A percentile compares a stretch with the other conserved stretches of the same genome.
Conservation (phyloP, 2,888 invertebrate genomes). For the Eristalis tenax region DNA sequence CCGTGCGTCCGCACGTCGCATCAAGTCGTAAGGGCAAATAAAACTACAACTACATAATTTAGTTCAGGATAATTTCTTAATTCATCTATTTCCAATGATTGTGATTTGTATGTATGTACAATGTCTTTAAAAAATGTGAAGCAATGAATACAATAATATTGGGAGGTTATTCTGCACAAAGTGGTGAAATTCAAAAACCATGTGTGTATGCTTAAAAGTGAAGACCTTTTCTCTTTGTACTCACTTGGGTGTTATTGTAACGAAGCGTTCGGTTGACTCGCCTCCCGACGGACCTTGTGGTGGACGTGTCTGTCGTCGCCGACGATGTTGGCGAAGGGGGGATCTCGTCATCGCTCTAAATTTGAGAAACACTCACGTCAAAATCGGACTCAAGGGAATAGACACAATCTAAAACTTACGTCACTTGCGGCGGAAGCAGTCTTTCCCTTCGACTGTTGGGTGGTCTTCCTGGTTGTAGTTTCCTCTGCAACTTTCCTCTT, state of each 20-base stretch:
- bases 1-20: background rate
- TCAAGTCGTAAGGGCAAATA: background rate
- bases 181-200: background rate
- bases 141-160: background rate
- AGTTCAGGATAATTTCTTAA: constrained; percentile 6
- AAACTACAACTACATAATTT: constrained; percentile 28
- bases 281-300: background rate
- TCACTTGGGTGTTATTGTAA: constrained; percentile 73
- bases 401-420: constrained; percentile 4
- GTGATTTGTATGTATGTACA: background rate
- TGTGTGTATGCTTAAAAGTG: constrained; percentile 71
- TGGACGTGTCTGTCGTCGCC: constrained; percentile 22
- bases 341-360: constrained; percentile 76
- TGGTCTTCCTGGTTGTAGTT: background rate
- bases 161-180: background rate
- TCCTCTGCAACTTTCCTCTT: constrained; percentile 5
- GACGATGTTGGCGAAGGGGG: constrained; percentile 75
- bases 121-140: background rate
- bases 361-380: background rate
- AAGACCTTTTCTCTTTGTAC: constrained; percentile 74
- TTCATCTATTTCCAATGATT: constrained; percentile 32
- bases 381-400: background rate
- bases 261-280: constrained; percentile 59
- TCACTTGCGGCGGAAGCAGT: constrained; percentile 5
- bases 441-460: constrained; percentile 8